Evolutionary conservation across 2,797 vertebrate genomes (phyloP), one percentile per base, ranked within the genome.

Genomic region (Oceanodroma leucorhoa): DNA sequence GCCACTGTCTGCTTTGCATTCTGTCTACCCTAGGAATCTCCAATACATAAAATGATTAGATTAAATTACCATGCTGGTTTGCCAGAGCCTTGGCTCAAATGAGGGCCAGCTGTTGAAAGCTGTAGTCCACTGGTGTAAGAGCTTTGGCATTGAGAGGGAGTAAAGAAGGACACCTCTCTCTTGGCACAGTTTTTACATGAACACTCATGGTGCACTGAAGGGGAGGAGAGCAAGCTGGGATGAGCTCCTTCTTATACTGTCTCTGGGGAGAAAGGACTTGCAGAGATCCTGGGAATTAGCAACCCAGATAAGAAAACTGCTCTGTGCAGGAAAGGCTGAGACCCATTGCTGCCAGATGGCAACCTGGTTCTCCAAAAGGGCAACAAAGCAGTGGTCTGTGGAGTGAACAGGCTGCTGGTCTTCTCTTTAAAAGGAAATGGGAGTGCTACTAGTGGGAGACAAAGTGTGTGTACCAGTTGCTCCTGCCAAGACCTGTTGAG

Each of bases 381-480:
- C 65, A 64, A 8, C 27, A 54, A 38, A 62, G 15, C 27, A 57
- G 27, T n/a, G 12, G 5, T 22, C 36, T 53, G 15, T 27, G 34
- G 18, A 82, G 65, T 30, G 24, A 75, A 14, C 8, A 45, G 15
- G 29, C 8, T 89, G 27, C 11, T 67, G 23, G 4, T 21, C 15
- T 57, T 34, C 29, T 64, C 18, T 78, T 48, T 48, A 32, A 72
- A 58, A 38, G 19, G 21, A 58, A 64, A 40, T 26, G 5, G 10
- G 14, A 36, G 4, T 51, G 9, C 5, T 78, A 24, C 14, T 15
- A 38, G 6, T 0, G 1, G 32, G 21, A 67, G 21, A 29, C 8
- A 38, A 38, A 53, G 40, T 0, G 1, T 18, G 18, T 38, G 2
- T 14, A 32, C 20, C 5, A 21, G 24, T 7, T 58, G 34, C 9